Evolutionary conservation across 2,797 vertebrate genomes (phyloP).

Genomic region (Enteromius argenteus): DNA sequence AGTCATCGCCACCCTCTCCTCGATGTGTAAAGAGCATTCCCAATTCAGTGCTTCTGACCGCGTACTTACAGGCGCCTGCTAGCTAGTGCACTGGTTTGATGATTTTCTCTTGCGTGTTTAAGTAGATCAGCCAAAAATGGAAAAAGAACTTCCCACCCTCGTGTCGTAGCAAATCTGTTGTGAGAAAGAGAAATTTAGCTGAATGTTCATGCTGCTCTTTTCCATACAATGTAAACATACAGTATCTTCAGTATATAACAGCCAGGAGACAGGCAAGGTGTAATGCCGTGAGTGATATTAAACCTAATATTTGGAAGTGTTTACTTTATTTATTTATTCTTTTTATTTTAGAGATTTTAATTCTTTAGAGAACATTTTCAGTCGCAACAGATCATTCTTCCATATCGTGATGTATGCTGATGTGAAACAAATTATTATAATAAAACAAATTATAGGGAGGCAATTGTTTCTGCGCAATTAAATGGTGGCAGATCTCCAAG

Average conservation of each 20-base stretch:
- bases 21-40: background rate
- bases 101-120: background rate
- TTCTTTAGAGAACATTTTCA: background rate
- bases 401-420: background rate
- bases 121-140: slow-evolving; percentile 3
- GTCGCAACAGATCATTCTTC: background rate
- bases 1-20: slow-evolving; percentile 19
- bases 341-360: too few species aligned
- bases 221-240: background rate
- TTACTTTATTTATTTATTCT: background rate
- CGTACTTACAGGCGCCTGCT: background rate
- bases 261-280: background rate
- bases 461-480: background rate
- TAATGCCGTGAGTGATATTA: background rate
- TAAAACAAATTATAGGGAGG: background rate
- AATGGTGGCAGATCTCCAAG: background rate
- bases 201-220: slow-evolving; percentile 10
- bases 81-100: background rate
- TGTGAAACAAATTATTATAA: background rate
- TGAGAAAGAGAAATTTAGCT: background rate
- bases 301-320: background rate
- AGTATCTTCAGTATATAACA: background rate
- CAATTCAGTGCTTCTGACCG: background rate
- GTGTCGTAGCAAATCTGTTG: background rate
- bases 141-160: background rate